A percentile compares a stretch with the other conserved stretches of the same genome.
Conservation (phyloP, 2,888 invertebrate genomes). For the Physocephala rufipes region DNA sequence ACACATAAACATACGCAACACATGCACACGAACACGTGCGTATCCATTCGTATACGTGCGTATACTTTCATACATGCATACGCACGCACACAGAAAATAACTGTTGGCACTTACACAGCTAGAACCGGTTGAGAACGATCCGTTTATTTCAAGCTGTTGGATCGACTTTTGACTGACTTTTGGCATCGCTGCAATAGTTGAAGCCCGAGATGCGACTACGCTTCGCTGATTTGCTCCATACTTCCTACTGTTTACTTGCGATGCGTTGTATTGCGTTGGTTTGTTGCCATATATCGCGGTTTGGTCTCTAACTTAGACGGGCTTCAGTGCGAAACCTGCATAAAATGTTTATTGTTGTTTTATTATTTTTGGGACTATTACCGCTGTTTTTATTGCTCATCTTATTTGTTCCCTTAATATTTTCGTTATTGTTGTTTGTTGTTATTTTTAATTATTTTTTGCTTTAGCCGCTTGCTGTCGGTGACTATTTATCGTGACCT, state of each 20-base stretch:
- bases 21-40: too few relatives aligned
- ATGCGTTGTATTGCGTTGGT: slow-evolving; percentile 16
- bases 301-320: slow-evolving; percentile 33
- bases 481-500: slow-evolving; percentile 49
- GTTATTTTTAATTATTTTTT: too few relatives aligned
- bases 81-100: not conserved
- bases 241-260: slow-evolving; percentile 3
- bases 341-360: slow-evolving; percentile 28
- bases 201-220: not conserved
- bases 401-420: too few relatives aligned
- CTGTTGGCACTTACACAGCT: not conserved
- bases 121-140: slow-evolving; percentile 4
- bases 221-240: slow-evolving; percentile 22
- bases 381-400: not conserved
- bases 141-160: slow-evolving; percentile 12
- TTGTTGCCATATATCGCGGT: not conserved
- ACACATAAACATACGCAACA: too few relatives aligned
- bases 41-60: too few relatives aligned
- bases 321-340: slow-evolving; percentile 24
- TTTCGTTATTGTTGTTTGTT: slow-evolving; percentile 16
- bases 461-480: too few relatives aligned
- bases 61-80: too few relatives aligned
- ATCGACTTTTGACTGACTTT: slow-evolving; percentile 15
- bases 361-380: not conserved
- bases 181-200: not conserved